These are phyloP conservation scores for Nephrocerus scutellatus DNA, from an alignment of 2,888 invertebrate species.

Conservation along the genomic window DNA sequence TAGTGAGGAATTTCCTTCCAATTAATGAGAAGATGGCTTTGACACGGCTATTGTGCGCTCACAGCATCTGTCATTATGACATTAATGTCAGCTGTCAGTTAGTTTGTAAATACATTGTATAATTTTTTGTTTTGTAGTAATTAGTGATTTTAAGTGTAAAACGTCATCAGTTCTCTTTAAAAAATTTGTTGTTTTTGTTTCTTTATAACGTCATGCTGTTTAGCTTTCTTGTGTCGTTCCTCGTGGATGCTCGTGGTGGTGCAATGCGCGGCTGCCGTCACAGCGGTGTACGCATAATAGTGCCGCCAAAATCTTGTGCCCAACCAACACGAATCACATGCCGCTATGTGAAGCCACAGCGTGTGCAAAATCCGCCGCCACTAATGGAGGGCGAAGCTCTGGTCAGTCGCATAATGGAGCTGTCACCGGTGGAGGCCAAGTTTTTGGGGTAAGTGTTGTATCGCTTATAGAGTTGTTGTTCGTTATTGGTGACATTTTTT, in stretches of 20 bases:
- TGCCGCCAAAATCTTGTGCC: conserved; percentile 91
- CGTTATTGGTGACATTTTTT: conserved; percentile 2
- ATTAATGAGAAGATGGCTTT: no score
- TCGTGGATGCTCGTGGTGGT: conserved; percentile 98
- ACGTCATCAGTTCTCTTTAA: no score
- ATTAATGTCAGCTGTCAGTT: no score
- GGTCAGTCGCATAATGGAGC: conserved; percentile 86
- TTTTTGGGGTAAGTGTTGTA: conserved; percentile 77
- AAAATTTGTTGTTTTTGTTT: no score
- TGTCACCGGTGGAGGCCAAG: conserved; percentile 92
- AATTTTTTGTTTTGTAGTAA: no score
- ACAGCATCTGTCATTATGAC: no score
- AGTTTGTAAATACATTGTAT: no score
- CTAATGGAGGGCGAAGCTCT: conserved; percentile 97
- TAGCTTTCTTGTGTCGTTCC: conserved; percentile 96
- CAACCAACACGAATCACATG: conserved; percentile 96
- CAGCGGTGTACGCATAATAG: conserved; percentile 92
- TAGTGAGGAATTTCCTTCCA: no score
- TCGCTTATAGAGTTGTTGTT: conserved; percentile 1
- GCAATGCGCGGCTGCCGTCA: conserved; percentile 98
- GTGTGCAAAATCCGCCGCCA: conserved; percentile 75
- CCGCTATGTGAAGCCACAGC: conserved; percentile 69
- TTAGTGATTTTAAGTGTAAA: no score
- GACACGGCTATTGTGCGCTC: no score
- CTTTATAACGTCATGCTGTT: background rate